phyloP scores from a whole-genome alignment of 2,113 vertebrate species.

The Myotis davidii region DNA sequence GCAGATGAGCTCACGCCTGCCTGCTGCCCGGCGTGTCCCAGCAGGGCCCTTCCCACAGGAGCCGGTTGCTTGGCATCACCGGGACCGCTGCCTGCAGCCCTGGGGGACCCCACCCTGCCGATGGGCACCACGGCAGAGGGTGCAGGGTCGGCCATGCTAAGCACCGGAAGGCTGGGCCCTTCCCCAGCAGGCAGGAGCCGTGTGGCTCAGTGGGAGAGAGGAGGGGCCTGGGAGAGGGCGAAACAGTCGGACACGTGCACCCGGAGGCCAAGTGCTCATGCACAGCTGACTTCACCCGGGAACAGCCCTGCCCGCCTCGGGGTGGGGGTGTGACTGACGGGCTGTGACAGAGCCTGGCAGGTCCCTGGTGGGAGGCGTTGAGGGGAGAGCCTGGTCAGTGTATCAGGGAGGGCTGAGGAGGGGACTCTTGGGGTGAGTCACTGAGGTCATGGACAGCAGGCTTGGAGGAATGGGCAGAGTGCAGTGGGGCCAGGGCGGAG shows the following conservation, averaged over 20 bases:
- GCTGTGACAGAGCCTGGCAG: no score
- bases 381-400: background rate
- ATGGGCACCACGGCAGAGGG: background rate
- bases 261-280: background rate
- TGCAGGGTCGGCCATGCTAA: background rate
- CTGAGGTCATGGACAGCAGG: background rate
- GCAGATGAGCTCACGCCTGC: slow-evolving; percentile 1
- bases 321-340: no score
- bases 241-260: background rate
- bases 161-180: background rate
- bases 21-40: background rate
- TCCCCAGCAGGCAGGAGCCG: rapidly evolving
- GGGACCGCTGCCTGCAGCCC: background rate
- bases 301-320: no score
- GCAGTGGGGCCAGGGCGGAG: background rate
- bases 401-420: background rate
- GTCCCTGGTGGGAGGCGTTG: no score
- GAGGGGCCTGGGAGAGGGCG: background rate
- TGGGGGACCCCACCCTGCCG: background rate
- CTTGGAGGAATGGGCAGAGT: background rate
- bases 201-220: background rate
- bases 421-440: background rate
- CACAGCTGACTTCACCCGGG: background rate
- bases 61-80: background rate
- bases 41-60: slow-evolving; percentile 42